phyloP scores from a whole-genome alignment of 1,140 invertebrate genomes.

The Heliconius hewitsoni region DNA sequence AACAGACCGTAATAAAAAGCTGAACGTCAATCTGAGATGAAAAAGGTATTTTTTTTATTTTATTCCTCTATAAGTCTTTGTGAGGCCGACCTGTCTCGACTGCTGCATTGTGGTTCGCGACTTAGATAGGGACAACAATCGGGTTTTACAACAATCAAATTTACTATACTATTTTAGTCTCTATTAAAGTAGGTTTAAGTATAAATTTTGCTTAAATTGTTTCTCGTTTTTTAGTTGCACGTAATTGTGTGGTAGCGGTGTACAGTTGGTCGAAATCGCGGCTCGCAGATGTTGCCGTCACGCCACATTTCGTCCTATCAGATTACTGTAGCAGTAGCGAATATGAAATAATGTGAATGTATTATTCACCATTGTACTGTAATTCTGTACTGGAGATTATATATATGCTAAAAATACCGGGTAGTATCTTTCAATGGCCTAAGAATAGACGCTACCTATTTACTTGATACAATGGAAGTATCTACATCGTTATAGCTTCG shows the following conservation, averaged over 20 bases:
- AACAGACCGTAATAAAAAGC: slow-evolving; percentile 40
- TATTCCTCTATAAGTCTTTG: slow-evolving; percentile 44
- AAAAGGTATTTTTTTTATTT: slow-evolving; percentile 39
- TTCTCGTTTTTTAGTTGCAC: not conserved
- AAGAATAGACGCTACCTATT: not conserved
- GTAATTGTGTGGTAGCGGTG: slow-evolving; percentile 30
- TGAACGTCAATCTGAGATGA: slow-evolving; percentile 44
- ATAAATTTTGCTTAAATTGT: not conserved
- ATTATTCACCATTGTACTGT: not conserved
- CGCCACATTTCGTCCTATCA: slow-evolving; percentile 19
- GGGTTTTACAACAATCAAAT: not conserved
- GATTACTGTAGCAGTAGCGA: not conserved
- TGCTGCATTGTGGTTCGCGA: slow-evolving; percentile 38
- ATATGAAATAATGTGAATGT: slow-evolving; percentile 4
- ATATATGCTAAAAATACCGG: not conserved
- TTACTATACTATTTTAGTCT: not conserved
- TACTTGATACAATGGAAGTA: not conserved
- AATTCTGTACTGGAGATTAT: not conserved
- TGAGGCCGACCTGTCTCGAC: slow-evolving; percentile 44
- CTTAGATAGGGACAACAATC: not conserved
- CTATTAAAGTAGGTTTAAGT: not conserved
- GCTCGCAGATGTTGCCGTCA: slow-evolving; percentile 33
- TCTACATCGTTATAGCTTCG: too few relatives aligned
- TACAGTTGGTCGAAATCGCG: slow-evolving; percentile 21
- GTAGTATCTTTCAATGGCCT: not conserved